Conservation (phyloP, 2,888 invertebrate genomes). For the Epirrita christyi region DNA sequence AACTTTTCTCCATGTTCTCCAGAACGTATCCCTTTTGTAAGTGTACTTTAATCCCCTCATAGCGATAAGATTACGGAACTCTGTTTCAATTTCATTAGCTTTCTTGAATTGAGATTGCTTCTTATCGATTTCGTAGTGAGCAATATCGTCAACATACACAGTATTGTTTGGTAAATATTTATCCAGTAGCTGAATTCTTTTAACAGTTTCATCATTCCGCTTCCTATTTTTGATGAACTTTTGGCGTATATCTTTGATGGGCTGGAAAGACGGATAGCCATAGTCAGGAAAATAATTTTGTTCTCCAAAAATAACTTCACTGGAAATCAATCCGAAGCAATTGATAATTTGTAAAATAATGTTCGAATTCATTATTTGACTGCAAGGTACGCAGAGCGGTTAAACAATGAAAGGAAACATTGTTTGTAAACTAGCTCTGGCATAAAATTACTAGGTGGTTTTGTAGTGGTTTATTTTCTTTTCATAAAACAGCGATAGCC, state of each 20-base stretch:
- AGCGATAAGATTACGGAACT: conserved; percentile 50
- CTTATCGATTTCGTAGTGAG: conserved; percentile 45
- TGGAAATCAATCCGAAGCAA: conserved; percentile 7
- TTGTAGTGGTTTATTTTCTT: too few relatives aligned
- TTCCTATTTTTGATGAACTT: conserved; percentile 43
- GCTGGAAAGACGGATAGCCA: background rate
- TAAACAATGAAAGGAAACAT: conserved; percentile 17
- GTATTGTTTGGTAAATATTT: conserved; percentile 41
- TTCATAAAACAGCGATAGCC: too few relatives aligned
- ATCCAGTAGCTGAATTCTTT: conserved; percentile 28
- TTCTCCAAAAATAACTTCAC: conserved; percentile 16
- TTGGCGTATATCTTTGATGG: conserved; percentile 35
- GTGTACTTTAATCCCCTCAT: conserved; percentile 60
- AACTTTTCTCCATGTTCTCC: conserved; percentile 68
- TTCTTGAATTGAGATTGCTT: conserved; percentile 25
- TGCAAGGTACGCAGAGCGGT: background rate
- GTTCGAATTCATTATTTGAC: conserved; percentile 18
- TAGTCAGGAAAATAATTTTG: conserved; percentile 23
- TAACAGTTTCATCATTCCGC: conserved; percentile 30
- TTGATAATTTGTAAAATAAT: conserved; percentile 2
- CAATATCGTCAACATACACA: conserved; percentile 48
- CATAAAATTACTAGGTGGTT: background rate
- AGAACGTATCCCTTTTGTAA: conserved; percentile 59
- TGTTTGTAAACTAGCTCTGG: conserved; percentile 30
- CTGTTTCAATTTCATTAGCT: conserved; percentile 47